phyloP scores from a whole-genome alignment of 2,888 invertebrate species.

The Drepana falcataria region DNA sequence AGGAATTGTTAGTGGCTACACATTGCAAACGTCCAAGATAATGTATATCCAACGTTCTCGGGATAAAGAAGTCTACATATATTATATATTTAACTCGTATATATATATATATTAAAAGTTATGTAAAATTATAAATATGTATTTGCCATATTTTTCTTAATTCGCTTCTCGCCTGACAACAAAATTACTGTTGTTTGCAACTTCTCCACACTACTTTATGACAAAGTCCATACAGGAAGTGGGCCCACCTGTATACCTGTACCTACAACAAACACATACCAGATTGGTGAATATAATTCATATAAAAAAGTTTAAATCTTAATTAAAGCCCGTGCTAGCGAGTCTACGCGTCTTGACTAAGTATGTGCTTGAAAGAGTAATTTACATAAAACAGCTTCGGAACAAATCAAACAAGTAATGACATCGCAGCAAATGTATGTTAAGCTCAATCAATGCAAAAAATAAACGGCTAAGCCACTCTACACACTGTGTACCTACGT shows the following conservation, averaged over 20 bases:
- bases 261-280: neutral
- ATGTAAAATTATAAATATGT: no score
- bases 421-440: conserved; percentile 17
- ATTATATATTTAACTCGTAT: no score
- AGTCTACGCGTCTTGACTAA: neutral
- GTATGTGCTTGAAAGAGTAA: neutral
- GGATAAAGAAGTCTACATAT: no score
- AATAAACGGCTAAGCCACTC: conserved; percentile 26
- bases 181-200: no score
- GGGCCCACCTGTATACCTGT: neutral
- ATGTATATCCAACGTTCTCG: no score
- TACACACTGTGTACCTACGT: conserved; percentile 33
- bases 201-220: no score
- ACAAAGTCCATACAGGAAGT: neutral
- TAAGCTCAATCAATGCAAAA: conserved; percentile 35
- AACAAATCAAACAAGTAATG: neutral
- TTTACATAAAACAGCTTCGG: neutral
- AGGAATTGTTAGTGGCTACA: neutral
- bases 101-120: no score
- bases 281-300: neutral
- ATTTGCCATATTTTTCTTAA: no score
- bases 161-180: no score
- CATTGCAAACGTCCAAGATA: neutral
- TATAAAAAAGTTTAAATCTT: neutral
- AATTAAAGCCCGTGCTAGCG: neutral